These are phyloP conservation scores for Aporophyla lueneburgensis DNA, from an alignment of 2,888 invertebrate genomes.

Conservation along the genomic window DNA sequence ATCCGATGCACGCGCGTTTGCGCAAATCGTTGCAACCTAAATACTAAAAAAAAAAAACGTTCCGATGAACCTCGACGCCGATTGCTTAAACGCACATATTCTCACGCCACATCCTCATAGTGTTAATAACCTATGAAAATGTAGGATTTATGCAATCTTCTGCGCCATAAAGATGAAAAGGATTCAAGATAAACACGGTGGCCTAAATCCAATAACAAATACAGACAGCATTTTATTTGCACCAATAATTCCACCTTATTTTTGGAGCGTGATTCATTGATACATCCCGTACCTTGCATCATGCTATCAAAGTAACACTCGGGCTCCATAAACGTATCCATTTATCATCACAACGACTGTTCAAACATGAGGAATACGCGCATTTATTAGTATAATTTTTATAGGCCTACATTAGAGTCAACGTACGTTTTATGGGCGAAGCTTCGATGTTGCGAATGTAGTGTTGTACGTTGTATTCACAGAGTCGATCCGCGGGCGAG, in stretches of 20 bases:
- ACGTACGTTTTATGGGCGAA: conserved; percentile 68
- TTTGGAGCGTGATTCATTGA: conserved; percentile 44
- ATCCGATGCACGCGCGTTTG: conserved; percentile 76
- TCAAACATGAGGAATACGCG: conserved; percentile 51
- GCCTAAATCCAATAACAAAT: conserved; percentile 45
- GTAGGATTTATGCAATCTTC: conserved; percentile 50
- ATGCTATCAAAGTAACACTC: conserved; percentile 39
- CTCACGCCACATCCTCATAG: conserved; percentile 58
- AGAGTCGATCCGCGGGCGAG: conserved; percentile 35
- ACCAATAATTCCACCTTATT: conserved; percentile 49
- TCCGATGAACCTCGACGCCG: conserved; percentile 69
- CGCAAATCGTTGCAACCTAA: conserved; percentile 81
- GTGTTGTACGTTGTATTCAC: conserved; percentile 42
- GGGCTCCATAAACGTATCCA: conserved; percentile 41
- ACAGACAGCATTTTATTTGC: conserved; percentile 40
- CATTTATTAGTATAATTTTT: conserved; percentile 63
- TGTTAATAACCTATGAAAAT: conserved; percentile 62
- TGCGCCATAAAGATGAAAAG: conserved; percentile 33
- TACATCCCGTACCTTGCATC: conserved; percentile 36
- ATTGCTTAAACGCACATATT: conserved; percentile 63
- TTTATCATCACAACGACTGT: conserved; percentile 55
- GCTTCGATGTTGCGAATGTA: conserved; percentile 67
- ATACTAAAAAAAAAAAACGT: conserved; percentile 76
- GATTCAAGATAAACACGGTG: conserved; percentile 21
- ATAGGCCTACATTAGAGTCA: conserved; percentile 65